Percentiles rank a stretch among this genome's conserved stretches.
phyloP scores from a whole-genome alignment of 1,140 invertebrate species.

The Gryllus bimaculatus region DNA sequence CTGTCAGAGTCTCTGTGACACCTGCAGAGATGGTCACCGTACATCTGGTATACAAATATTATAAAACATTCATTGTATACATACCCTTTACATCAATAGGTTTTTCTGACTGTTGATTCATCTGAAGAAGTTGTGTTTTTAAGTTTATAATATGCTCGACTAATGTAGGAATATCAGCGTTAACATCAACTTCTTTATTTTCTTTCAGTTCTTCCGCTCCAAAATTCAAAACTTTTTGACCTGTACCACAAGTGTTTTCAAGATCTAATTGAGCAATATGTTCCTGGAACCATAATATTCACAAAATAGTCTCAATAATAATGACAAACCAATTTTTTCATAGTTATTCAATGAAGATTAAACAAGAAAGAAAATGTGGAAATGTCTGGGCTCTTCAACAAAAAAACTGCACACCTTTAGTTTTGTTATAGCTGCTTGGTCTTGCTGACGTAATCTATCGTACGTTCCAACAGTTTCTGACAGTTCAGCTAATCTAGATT shows the following conservation, averaged over 20 bases:
- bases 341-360: no score
- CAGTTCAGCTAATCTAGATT: constrained; percentile 67
- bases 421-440: constrained; percentile 63
- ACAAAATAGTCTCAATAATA: no score
- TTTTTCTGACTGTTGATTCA: constrained; percentile 34
- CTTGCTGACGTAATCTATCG: constrained; percentile 58
- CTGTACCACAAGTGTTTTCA: constrained; percentile 24
- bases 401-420: constrained; percentile 40
- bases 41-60: no score
- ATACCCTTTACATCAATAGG: constrained; percentile 35
- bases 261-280: constrained; percentile 32
- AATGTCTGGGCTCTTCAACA: no score
- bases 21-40: no score
- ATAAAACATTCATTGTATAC: background rate
- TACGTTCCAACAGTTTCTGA: constrained; percentile 70
- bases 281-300: constrained; percentile 24
- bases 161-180: constrained; percentile 32
- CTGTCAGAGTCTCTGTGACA: no score
- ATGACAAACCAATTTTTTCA: no score
- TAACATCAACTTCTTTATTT: constrained; percentile 27
- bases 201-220: constrained; percentile 26
- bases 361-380: no score
- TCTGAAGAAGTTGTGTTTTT: constrained; percentile 31
- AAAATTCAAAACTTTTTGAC: constrained; percentile 25
- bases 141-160: constrained; percentile 32